A percentile compares a stretch with the other conserved stretches of the same genome.
phyloP scores from a whole-genome alignment of 2,888 invertebrate genomes.

The Deilephila elpenor region DNA sequence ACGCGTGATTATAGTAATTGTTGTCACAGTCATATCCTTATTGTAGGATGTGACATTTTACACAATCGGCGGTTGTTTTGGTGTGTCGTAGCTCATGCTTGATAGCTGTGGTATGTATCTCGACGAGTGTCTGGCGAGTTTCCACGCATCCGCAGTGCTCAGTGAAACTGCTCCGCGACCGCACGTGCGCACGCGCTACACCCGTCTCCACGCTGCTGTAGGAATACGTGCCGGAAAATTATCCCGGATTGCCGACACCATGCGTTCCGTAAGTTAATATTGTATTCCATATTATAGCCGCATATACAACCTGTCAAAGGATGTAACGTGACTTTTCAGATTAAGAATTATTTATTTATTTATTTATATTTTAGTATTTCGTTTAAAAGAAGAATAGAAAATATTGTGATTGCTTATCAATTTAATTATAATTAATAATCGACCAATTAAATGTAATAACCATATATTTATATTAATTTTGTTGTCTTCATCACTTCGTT shows the following conservation, averaged over 20 bases:
- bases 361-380: too few relatives aligned
- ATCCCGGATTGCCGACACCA: conserved; percentile 59
- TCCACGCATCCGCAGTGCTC: conserved; percentile 63
- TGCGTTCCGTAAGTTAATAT: conserved; percentile 73
- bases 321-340: not conserved
- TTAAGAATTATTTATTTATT: too few relatives aligned
- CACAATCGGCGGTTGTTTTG: conserved; percentile 61
- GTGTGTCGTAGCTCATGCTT: conserved; percentile 35
- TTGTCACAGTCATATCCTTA: conserved; percentile 38
- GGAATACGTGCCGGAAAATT: conserved; percentile 48
- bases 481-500: too few relatives aligned
- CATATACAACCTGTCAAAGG: too few relatives aligned
- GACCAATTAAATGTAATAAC: too few relatives aligned
- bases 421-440: too few relatives aligned
- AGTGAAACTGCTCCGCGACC: conserved; percentile 55
- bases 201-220: conserved; percentile 45
- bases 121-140: conserved; percentile 35
- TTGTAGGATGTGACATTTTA: conserved; percentile 51
- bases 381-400: too few relatives aligned
- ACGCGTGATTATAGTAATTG: conserved; percentile 29
- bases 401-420: too few relatives aligned
- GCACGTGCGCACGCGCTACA: conserved; percentile 51
- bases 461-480: too few relatives aligned
- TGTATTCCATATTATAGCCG: too few relatives aligned
- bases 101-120: conserved; percentile 32